phyloP scores from a whole-genome alignment of 2,888 invertebrate genomes.

The Ceramica pisi region DNA sequence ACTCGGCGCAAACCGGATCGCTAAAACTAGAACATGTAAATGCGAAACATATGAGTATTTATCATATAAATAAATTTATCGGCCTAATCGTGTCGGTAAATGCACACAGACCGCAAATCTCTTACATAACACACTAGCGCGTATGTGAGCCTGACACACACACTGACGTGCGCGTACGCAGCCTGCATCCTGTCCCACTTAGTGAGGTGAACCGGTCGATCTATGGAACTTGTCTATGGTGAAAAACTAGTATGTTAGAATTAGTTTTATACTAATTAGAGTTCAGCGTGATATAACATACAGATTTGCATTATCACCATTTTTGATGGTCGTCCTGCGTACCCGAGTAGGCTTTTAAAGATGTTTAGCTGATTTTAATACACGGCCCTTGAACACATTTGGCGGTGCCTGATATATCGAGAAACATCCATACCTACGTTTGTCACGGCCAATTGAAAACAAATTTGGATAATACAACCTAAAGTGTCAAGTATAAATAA shows the following conservation, averaged over 20 bases:
- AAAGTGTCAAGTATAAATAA: neutral
- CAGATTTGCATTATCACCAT: slow-evolving; percentile 26
- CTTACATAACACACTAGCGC: slow-evolving; percentile 72
- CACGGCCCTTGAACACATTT: slow-evolving; percentile 28
- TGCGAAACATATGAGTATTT: slow-evolving; percentile 52
- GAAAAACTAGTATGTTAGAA: slow-evolving; percentile 64
- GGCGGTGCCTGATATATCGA: neutral
- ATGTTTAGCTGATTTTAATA: slow-evolving; percentile 23
- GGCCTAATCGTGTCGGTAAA: slow-evolving; percentile 58
- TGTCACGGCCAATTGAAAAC: neutral
- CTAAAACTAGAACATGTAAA: slow-evolving; percentile 51
- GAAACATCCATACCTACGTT: neutral
- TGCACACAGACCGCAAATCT: slow-evolving; percentile 59
- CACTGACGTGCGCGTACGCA: slow-evolving; percentile 62
- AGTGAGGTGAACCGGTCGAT: slow-evolving; percentile 83
- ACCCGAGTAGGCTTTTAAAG: slow-evolving; percentile 10
- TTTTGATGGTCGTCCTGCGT: slow-evolving; percentile 14
- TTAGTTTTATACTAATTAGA: slow-evolving; percentile 55
- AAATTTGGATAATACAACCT: neutral
- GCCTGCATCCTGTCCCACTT: slow-evolving; percentile 87
- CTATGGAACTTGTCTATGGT: slow-evolving; percentile 63
- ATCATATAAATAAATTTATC: slow-evolving; percentile 61
- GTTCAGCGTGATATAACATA: slow-evolving; percentile 35
- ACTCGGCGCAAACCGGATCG: slow-evolving; percentile 56
- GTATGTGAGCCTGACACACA: slow-evolving; percentile 34